Evolutionary conservation across 2,113 vertebrate species (phyloP).

Genomic region (Lepisosteus osseus): DNA sequence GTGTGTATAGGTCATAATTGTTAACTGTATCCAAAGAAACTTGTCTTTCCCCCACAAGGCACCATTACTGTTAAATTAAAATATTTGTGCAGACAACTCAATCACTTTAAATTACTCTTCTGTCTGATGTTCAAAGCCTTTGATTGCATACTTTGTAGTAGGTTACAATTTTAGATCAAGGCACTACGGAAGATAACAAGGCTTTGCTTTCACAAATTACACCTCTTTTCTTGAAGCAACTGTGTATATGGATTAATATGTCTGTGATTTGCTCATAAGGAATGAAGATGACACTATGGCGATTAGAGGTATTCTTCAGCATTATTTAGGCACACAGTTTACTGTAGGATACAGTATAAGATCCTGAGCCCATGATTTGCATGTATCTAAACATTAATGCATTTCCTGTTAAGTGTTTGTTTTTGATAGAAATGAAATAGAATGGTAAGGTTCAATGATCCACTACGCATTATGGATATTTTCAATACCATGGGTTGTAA

Average conservation of each 20-base stretch:
- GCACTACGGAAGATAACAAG: conserved; percentile 60
- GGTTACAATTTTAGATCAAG: conserved; percentile 68
- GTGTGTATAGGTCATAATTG: conserved; percentile 57
- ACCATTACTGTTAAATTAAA: conserved; percentile 61
- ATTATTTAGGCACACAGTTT: not conserved
- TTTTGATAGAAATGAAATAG: conserved; percentile 7
- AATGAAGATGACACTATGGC: not conserved
- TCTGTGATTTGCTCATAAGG: not conserved
- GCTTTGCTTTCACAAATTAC: not conserved
- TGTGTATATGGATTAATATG: conserved; percentile 1
- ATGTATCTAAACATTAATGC: not conserved
- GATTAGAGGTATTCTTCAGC: not conserved
- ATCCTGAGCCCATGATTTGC: not conserved
- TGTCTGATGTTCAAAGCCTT: conserved; percentile 64
- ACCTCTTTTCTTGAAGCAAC: conserved; percentile 1
- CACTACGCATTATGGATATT: conserved; percentile 21
- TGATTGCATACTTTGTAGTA: conserved; percentile 69
- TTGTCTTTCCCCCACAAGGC: conserved; percentile 24
- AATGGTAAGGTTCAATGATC: conserved; percentile 4
- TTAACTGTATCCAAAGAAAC: conserved; percentile 49
- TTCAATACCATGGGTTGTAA: not conserved
- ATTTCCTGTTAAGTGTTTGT: not conserved
- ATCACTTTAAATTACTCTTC: conserved; percentile 66
- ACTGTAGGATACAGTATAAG: not conserved
- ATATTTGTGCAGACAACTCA: conserved; percentile 66